Evolutionary conservation across 2,888 invertebrate species (phyloP).

Genomic region (Leptinotarsa tumamoca): DNA sequence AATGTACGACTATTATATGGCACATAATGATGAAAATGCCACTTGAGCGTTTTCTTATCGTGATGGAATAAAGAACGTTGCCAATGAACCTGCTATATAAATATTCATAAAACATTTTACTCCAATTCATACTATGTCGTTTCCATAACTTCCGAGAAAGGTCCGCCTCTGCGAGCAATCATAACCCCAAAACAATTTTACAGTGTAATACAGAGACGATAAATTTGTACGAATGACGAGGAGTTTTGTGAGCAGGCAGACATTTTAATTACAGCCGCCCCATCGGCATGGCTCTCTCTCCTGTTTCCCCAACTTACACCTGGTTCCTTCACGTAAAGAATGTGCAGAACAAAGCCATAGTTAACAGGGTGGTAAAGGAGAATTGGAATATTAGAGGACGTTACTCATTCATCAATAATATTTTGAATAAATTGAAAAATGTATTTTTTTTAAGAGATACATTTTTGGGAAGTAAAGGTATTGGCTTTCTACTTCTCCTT

Average conservation of each 20-base stretch:
- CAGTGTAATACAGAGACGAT: constrained; percentile 62
- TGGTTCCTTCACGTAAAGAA: constrained; percentile 51
- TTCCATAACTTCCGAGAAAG: not conserved
- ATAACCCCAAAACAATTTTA: constrained; percentile 61
- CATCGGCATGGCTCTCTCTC: constrained; percentile 50
- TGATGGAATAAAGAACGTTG: no score
- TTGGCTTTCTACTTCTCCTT: no score
- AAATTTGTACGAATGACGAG: constrained; percentile 64
- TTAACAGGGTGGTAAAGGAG: not conserved
- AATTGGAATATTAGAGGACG: not conserved
- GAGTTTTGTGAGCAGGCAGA: constrained; percentile 59
- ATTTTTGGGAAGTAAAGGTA: no score
- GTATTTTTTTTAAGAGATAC: no score
- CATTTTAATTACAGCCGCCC: constrained; percentile 65
- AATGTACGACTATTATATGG: no score
- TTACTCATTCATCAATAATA: not conserved
- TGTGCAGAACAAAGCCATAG: constrained; percentile 13
- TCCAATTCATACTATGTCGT: no score
- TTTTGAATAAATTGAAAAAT: no score
- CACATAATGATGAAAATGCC: no score
- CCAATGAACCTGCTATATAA: not conserved
- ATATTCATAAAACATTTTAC: not conserved
- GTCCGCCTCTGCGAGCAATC: constrained; percentile 34
- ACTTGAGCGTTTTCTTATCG: no score
- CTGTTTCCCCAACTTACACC: constrained; percentile 51